Evolutionary conservation across 2,113 vertebrate genomes (phyloP).

Genomic region (Puffinus mauretanicus): DNA sequence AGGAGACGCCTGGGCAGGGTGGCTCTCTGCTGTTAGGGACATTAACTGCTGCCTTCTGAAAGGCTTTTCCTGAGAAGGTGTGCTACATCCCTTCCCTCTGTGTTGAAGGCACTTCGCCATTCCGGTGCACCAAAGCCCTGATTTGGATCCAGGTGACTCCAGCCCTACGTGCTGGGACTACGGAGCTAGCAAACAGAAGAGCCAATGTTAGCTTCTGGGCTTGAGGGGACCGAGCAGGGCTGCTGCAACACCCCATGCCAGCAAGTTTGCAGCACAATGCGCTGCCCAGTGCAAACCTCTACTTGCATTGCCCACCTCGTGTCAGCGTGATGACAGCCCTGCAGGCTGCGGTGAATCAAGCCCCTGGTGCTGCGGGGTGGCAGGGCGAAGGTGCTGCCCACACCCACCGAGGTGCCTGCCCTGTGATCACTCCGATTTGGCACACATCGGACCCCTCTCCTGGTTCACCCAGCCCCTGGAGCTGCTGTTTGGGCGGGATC

Average conservation of each 20-base stretch:
- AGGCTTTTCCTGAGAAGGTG: neutral
- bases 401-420: rapidly evolving
- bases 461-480: neutral
- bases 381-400: rapidly evolving
- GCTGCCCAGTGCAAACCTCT: neutral
- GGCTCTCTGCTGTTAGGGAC: neutral
- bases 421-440: rapidly evolving
- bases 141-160: rapidly evolving
- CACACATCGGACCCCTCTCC: rapidly evolving
- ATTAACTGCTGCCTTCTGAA: neutral
- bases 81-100: neutral
- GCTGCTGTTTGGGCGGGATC: neutral
- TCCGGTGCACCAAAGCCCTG: rapidly evolving
- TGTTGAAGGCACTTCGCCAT: rapidly evolving
- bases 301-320: rapidly evolving
- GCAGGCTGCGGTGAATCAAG: neutral
- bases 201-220: neutral
- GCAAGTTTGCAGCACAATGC: rapidly evolving
- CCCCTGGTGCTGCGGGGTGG: rapidly evolving
- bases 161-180: rapidly evolving
- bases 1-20: neutral
- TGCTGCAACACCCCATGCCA: rapidly evolving
- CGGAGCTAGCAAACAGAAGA: neutral
- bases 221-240: neutral
- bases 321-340: rapidly evolving